Evolutionary conservation across 2,797 vertebrate genomes (phyloP).

Genomic region (Acanthopagrus latus): DNA sequence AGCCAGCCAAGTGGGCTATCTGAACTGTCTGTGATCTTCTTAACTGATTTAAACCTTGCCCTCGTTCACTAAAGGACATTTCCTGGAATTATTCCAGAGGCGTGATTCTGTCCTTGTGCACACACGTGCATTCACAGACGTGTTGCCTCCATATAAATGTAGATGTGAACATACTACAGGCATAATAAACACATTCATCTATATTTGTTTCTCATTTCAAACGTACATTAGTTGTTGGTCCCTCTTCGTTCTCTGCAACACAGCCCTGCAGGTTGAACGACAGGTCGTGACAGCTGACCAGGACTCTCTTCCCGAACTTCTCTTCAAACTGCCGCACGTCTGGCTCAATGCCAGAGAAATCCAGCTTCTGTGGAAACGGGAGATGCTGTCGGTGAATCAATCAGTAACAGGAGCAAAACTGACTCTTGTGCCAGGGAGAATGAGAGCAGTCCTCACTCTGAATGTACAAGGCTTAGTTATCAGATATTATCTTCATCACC

Average conservation of each 20-base stretch:
- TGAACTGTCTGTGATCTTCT: constrained; percentile 62
- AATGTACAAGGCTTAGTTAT: not conserved
- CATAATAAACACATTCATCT: not conserved
- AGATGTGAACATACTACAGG: not conserved
- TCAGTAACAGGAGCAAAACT: not conserved
- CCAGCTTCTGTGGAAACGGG: constrained; percentile 89
- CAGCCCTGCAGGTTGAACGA: constrained; percentile 97
- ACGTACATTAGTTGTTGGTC: constrained; percentile 94
- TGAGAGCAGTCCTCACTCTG: too few species aligned
- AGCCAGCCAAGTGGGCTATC: constrained; percentile 53
- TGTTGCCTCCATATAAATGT: not conserved
- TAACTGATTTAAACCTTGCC: constrained; percentile 54
- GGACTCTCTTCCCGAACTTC: constrained; percentile 94
- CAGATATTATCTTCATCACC: constrained; percentile 79
- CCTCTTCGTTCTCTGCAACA: constrained; percentile 95
- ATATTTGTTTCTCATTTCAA: not conserved
- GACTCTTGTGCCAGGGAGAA: not conserved
- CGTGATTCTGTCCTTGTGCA: not conserved
- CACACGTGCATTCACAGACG: not conserved
- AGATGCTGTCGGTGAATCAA: constrained; percentile 8
- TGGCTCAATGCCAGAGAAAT: constrained; percentile 92
- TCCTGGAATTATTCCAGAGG: not conserved
- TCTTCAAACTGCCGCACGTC: constrained; percentile 96
- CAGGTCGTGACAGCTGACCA: constrained; percentile 95
- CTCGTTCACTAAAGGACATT: constrained; percentile 31